These are phyloP conservation scores for Myotis planiceps DNA, from an alignment of 2,797 vertebrate species.

Conservation along the genomic window DNA sequence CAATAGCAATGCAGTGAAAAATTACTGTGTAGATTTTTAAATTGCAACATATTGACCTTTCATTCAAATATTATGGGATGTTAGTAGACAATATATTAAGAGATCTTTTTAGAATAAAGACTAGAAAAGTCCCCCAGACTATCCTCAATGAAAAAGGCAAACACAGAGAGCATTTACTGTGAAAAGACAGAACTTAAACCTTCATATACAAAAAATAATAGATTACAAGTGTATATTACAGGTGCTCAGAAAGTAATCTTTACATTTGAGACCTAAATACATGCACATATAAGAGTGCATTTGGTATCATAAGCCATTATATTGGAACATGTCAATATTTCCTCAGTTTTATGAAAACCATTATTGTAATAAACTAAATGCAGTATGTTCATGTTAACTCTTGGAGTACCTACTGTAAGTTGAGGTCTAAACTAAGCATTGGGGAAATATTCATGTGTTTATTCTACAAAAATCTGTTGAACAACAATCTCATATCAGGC, in stretches of 20 bases:
- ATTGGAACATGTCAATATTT: background rate
- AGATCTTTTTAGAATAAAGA: slow-evolving; percentile 67
- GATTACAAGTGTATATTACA: background rate
- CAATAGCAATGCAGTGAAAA: background rate
- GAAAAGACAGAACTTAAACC: slow-evolving; percentile 25
- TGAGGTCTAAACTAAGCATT: slow-evolving; percentile 6
- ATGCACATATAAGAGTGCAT: background rate
- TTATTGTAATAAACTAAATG: background rate
- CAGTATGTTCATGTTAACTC: background rate
- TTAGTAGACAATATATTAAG: slow-evolving; percentile 47
- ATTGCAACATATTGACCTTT: background rate
- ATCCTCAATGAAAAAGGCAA: slow-evolving; percentile 17
- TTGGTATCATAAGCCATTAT: background rate
- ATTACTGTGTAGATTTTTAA: background rate
- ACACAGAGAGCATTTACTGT: background rate
- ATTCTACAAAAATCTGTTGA: slow-evolving; percentile 63
- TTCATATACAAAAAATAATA: slow-evolving; percentile 36
- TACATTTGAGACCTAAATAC: background rate
- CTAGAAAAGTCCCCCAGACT: slow-evolving; percentile 32
- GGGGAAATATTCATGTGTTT: slow-evolving; percentile 53
- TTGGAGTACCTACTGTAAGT: background rate
- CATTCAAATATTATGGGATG: background rate
- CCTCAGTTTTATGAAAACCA: slow-evolving; percentile 49
- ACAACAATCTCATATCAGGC: background rate
- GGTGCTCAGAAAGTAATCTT: background rate